Conservation (phyloP, 2,113 vertebrate genomes). For the Festucalex cinctus region DNA sequence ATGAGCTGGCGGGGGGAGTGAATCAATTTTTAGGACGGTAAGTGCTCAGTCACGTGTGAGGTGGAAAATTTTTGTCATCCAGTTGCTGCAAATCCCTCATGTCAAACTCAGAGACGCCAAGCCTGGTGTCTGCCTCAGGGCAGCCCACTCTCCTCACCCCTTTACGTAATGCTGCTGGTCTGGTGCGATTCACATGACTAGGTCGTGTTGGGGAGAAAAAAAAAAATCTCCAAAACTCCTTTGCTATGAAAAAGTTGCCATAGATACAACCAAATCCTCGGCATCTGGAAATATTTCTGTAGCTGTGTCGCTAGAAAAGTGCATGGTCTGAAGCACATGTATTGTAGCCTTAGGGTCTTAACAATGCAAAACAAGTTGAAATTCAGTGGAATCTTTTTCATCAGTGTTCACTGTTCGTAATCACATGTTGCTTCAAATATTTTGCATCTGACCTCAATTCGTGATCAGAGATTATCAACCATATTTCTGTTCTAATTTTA, state of each 20-base stretch:
- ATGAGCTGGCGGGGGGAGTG: conserved; percentile 12
- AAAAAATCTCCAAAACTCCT: conserved; percentile 41
- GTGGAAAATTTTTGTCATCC: conserved; percentile 50
- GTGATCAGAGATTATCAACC: not conserved
- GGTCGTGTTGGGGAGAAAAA: conserved; percentile 23
- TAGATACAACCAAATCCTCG: conserved; percentile 34
- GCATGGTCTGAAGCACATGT: not conserved
- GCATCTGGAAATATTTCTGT: conserved; percentile 7
- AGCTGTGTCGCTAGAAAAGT: not conserved
- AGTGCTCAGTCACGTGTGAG: conserved; percentile 36
- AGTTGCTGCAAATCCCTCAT: conserved; percentile 34
- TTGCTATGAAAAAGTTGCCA: conserved; percentile 43
- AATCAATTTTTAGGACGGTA: conserved; percentile 26
- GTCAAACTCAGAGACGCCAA: conserved; percentile 36
- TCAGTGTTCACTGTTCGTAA: not conserved
- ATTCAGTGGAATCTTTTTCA: not conserved
- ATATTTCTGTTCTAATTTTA: not conserved
- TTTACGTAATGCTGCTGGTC: conserved; percentile 67
- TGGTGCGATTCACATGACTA: conserved; percentile 76
- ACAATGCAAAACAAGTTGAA: not conserved
- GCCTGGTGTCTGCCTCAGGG: conserved; percentile 17
- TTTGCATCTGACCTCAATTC: not conserved
- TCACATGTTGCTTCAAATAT: not conserved
- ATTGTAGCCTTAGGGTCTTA: not conserved
- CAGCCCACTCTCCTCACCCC: conserved; percentile 42